Evolutionary conservation across 2,113 vertebrate genomes (phyloP).

Genomic region (Brachyistius frenatus): DNA sequence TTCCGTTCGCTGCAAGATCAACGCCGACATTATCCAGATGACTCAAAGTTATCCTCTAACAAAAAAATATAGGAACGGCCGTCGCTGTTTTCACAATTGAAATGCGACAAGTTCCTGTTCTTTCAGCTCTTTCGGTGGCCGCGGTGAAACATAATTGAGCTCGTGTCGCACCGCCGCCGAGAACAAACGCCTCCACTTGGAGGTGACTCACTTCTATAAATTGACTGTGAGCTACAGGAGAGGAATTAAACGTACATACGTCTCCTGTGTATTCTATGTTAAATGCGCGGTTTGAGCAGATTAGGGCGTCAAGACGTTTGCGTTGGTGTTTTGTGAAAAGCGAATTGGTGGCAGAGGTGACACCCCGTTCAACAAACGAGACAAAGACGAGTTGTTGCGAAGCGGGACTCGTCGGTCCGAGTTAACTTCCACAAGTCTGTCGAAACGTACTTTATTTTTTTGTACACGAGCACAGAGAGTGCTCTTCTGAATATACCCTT

Average conservation of each 20-base stretch:
- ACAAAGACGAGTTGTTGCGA: constrained; percentile 1
- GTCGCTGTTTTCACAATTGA: background rate
- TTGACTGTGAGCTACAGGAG: constrained; percentile 18
- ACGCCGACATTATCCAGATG: too few species aligned
- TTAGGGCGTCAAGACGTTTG: background rate
- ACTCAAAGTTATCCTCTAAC: background rate
- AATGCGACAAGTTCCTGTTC: background rate
- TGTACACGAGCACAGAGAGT: background rate
- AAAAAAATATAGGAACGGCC: background rate
- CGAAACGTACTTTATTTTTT: background rate
- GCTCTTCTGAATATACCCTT: background rate
- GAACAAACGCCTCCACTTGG: constrained; percentile 63
- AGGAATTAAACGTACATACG: too few species aligned
- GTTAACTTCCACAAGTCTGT: background rate
- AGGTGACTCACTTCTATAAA: constrained; percentile 66
- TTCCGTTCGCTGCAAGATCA: too few species aligned
- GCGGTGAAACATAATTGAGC: constrained; percentile 49
- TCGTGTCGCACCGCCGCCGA: constrained; percentile 42
- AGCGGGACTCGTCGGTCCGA: background rate
- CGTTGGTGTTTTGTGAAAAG: constrained; percentile 12
- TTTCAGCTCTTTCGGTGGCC: background rate
- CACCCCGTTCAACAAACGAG: constrained; percentile 13
- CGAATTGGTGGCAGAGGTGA: constrained; percentile 25
- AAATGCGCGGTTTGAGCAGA: too few species aligned
- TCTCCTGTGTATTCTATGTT: background rate